These are phyloP conservation scores for Drosophila leonis DNA, from an alignment of 2,888 invertebrate species.

Conservation along the genomic window DNA sequence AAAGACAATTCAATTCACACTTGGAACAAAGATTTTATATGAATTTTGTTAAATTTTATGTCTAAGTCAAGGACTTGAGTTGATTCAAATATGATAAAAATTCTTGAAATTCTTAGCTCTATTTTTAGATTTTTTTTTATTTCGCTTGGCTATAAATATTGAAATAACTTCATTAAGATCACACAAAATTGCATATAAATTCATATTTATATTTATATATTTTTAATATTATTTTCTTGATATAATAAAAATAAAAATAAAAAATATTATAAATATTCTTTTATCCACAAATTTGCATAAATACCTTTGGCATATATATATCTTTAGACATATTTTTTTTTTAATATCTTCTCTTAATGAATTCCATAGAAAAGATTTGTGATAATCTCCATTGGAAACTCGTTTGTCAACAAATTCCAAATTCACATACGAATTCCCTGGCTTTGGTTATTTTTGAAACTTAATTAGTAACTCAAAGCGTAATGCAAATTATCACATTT, in stretches of 20 bases:
- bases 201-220: background rate
- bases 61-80: background rate
- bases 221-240: background rate
- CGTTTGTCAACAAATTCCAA: conserved; percentile 28
- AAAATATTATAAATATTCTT: background rate
- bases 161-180: background rate
- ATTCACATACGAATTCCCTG: conserved; percentile 2
- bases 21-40: background rate
- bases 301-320: background rate
- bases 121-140: background rate
- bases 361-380: conserved; percentile 13
- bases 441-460: conserved; percentile 38
- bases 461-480: conserved; percentile 39
- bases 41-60: too few species aligned
- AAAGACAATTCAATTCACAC: conserved; percentile 1
- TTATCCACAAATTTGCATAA: background rate
- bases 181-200: background rate
- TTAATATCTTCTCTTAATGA: background rate
- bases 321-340: background rate
- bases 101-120: background rate
- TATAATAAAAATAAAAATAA: background rate
- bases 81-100: background rate
- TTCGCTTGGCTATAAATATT: background rate
- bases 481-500: conserved; percentile 43
- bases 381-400: conserved; percentile 29